phyloP scores from a whole-genome alignment of 1,140 invertebrate genomes.

The Drosophila sturtevanti region DNA sequence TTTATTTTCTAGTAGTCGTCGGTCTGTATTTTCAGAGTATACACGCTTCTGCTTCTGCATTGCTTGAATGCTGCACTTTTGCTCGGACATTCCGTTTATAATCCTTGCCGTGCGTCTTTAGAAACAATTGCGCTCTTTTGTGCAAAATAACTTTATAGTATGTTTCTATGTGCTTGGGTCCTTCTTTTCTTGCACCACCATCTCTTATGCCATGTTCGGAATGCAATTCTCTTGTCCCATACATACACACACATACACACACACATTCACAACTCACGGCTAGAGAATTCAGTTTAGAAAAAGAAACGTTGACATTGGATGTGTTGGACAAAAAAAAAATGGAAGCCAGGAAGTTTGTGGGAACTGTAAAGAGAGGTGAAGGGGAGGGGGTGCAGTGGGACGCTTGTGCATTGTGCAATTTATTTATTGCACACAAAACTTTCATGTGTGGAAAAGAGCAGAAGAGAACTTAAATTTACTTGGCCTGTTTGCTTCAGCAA shows the following conservation, averaged over 20 bases:
- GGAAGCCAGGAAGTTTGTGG: constrained; percentile 29
- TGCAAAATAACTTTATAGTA: constrained; percentile 72
- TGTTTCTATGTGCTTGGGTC: not conserved
- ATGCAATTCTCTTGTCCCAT: constrained; percentile 36
- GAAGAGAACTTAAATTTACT: constrained; percentile 7
- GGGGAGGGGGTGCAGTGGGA: not conserved
- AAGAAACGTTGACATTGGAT: constrained; percentile 53
- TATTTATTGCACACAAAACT: constrained; percentile 74
- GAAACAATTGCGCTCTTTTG: constrained; percentile 75
- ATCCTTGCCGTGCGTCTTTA: constrained; percentile 63
- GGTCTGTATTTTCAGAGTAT: constrained; percentile 15
- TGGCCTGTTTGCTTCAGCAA: constrained; percentile 10
- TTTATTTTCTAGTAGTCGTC: too few species aligned
- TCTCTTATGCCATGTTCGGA: constrained; percentile 33
- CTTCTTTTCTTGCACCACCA: not conserved
- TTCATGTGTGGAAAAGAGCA: constrained; percentile 2
- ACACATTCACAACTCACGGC: constrained; percentile 12
- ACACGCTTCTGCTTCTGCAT: constrained; percentile 11
- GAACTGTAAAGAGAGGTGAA: too few species aligned
- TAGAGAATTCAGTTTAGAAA: constrained; percentile 27
- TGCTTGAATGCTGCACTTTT: constrained; percentile 32
- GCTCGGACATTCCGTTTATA: constrained; percentile 50
- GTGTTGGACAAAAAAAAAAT: constrained; percentile 17
- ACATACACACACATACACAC: constrained; percentile 25
- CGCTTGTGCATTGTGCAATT: constrained; percentile 71